Base-by-base conservation (phyloP, 2,888 invertebrate genomes). In the Tiliacea aurago region DNA sequence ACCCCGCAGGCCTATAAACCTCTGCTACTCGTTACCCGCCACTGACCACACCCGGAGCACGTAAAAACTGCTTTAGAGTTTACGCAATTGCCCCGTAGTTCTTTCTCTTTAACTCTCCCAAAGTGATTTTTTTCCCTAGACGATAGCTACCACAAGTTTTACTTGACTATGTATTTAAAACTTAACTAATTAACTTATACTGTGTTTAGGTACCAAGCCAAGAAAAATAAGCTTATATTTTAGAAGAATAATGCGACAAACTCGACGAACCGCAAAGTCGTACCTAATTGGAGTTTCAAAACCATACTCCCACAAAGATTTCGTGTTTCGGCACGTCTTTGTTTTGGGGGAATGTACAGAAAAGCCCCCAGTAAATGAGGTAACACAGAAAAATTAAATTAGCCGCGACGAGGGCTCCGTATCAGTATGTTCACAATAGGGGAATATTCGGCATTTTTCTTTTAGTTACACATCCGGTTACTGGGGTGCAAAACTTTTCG, bases 361-460 rank as follows among this genome's bases (percentile, higher is more conserved):
- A 76, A 83, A 79, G 64, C 71, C 78, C 84, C 73, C 45, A 73
- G 72, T 74, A 65, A 69, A 76, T 79, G 80, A 78, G 75, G 83
- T 84, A 83, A 87, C 70, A 66, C 72, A 78, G 83, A 85, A 83
- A 85, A 87, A 87, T 87, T 86, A 86, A 87, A 87, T 86, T 85
- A 84, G 78, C 75, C 53, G 72, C 71, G 71, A 83, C 78, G 85
- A 86, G 84, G 84, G 78, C 81, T 37, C 41, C 71, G 75, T 82
- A 81, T 86, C 81, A 78, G 73, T 68, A 80, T 81, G 83, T 81
- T 78, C 80, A 81, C 85, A 81, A 80, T 80, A 80, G 85, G 83
- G 85, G 84, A 80, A 85, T 89, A 89, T 83, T 83, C 84, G 84
- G 82, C 85, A 90, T 88, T 87, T 86, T 88, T 89, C 87, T 88